phyloP scores from a whole-genome alignment of 2,113 vertebrate species.

The Procavia capensis region DNA sequence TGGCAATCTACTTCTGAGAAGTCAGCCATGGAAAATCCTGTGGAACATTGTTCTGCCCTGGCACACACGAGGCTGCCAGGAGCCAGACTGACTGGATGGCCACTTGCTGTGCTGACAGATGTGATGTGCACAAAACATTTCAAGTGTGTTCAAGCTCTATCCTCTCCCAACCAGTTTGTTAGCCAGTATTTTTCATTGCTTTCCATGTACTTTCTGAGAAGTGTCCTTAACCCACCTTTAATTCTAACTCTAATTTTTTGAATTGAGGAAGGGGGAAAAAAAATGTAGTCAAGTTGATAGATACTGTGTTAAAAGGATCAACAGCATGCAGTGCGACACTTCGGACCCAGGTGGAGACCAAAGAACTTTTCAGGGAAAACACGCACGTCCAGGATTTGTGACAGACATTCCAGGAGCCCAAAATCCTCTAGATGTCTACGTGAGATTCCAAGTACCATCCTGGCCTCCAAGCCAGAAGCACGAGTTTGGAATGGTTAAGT shows the following conservation, averaged over 20 bases:
- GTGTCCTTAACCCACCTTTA: background rate
- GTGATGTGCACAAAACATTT: background rate
- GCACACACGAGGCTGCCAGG: background rate
- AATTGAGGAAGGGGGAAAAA: conserved; percentile 36
- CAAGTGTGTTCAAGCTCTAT: background rate
- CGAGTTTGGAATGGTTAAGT: background rate
- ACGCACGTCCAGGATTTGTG: background rate
- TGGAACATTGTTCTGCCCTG: background rate
- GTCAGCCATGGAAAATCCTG: background rate
- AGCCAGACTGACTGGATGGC: background rate
- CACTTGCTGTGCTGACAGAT: background rate
- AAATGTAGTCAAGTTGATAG: background rate
- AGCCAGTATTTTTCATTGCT: background rate
- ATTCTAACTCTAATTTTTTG: background rate
- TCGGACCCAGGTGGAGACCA: background rate
- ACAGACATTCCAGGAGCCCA: background rate
- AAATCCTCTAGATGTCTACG: background rate
- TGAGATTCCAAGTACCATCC: background rate
- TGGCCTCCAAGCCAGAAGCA: background rate
- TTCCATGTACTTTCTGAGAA: background rate
- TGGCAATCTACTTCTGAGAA: no score
- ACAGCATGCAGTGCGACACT: background rate
- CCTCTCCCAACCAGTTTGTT: background rate
- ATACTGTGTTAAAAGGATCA: background rate
- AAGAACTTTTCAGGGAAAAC: conserved; percentile 3